Percentiles rank a stretch among this genome's conserved stretches.
phyloP scores from a whole-genome alignment of 2,113 vertebrate species.

The Mandrillus leucophaeus region DNA sequence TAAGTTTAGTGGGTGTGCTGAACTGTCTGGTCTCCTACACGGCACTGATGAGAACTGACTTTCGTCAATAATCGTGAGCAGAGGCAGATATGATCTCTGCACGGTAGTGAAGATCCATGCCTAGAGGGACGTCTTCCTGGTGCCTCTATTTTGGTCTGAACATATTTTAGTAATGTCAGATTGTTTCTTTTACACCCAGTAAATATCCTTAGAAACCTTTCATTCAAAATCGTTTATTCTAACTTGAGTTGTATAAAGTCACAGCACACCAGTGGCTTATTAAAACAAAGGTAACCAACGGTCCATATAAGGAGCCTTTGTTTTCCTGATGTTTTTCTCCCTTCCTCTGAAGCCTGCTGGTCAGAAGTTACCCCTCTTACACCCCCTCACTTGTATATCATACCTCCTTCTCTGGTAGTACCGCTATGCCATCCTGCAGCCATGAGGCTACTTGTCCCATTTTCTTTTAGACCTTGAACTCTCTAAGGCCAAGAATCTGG shows the following conservation, averaged over 20 bases:
- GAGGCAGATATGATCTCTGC: rapidly evolving
- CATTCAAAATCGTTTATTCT: not conserved
- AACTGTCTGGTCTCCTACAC: not conserved
- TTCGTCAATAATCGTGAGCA: rapidly evolving
- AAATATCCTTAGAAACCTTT: not conserved
- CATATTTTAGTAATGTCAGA: not conserved
- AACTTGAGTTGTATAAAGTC: not conserved
- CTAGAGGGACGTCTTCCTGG: not conserved
- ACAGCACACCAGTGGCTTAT: not conserved
- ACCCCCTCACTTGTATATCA: too few species aligned
- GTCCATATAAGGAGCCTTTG: not conserved
- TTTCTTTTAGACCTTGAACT: not conserved
- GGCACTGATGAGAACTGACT: not conserved
- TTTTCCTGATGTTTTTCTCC: slow-evolving; percentile 5
- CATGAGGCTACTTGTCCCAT: rapidly evolving
- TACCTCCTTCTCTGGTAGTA: not conserved
- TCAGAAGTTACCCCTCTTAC: not conserved
- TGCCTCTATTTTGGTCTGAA: not conserved
- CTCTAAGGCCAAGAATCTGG: not conserved
- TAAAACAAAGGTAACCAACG: not conserved
- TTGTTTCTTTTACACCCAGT: not conserved
- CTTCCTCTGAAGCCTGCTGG: not conserved
- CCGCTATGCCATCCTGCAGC: rapidly evolving
- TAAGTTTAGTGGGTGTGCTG: rapidly evolving
- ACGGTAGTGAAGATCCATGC: rapidly evolving